Conservation (phyloP, 2,113 vertebrate species). For the Chrysemys picta region DNA sequence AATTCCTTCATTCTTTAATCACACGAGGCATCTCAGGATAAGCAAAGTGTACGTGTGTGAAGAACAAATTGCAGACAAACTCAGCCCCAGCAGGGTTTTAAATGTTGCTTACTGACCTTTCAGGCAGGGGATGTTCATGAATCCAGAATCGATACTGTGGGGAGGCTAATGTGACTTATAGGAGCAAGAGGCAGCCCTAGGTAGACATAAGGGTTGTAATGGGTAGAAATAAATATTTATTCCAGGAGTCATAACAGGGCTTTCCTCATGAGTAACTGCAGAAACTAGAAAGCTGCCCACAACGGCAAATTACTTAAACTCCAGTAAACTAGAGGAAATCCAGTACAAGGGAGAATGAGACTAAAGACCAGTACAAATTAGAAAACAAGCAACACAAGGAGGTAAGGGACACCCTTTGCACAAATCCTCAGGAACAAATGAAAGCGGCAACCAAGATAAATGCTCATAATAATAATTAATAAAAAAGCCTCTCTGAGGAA, state of each 20-base stretch:
- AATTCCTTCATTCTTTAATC: not conserved
- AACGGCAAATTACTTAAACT: conserved; percentile 28
- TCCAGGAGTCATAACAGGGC: not conserved
- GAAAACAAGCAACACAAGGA: rapidly evolving
- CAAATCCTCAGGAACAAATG: conserved; percentile 7
- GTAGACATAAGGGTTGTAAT: not conserved
- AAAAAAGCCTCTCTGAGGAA: not conserved
- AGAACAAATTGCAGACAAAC: not conserved
- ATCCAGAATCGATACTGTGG: not conserved
- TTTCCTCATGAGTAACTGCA: conserved; percentile 32
- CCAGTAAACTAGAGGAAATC: conserved; percentile 11
- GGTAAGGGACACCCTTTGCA: not conserved
- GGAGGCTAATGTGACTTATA: not conserved
- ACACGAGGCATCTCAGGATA: not conserved
- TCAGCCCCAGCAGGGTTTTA: not conserved
- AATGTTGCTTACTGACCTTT: not conserved
- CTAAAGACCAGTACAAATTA: conserved; percentile 4
- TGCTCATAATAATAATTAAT: not conserved
- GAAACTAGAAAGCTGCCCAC: not conserved
- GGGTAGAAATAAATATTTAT: conserved; percentile 13
- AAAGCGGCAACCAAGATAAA: not conserved
- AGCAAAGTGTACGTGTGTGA: not conserved
- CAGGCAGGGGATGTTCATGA: not conserved
- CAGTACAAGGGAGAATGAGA: not conserved
- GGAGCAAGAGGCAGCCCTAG: not conserved